Percentiles rank a stretch among this genome's conserved stretches.
These are phyloP conservation scores for Botia kubotai DNA, from an alignment of 2,797 vertebrate genomes.

Conservation along the genomic window DNA sequence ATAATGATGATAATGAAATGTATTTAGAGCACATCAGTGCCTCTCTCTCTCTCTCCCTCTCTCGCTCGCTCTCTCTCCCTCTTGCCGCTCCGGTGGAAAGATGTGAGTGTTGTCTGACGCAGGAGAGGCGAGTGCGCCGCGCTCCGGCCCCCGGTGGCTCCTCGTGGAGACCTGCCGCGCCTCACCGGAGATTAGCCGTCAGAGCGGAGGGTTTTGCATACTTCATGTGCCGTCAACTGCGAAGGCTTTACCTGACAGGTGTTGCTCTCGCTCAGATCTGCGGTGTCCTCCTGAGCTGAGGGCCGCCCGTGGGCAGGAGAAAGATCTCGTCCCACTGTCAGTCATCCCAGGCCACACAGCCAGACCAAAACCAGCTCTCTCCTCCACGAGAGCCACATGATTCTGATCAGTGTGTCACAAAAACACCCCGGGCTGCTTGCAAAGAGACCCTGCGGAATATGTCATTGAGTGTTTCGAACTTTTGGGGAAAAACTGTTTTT, in stretches of 20 bases:
- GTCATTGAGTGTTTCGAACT: conserved; percentile 45
- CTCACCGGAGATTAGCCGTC: conserved; percentile 76
- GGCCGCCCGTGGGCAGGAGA: conserved; percentile 54
- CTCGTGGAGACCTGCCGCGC: conserved; percentile 66
- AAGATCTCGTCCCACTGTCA: conserved; percentile 58
- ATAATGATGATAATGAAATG: conserved; percentile 85
- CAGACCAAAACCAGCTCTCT: conserved; percentile 60
- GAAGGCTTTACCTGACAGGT: conserved; percentile 80
- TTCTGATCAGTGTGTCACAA: conserved; percentile 70
- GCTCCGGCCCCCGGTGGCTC: conserved; percentile 61
- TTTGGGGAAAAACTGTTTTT: conserved; percentile 3
- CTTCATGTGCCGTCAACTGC: conserved; percentile 75
- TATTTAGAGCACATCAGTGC: conserved; percentile 79
- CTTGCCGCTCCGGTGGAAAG: conserved; percentile 58
- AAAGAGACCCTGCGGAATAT: conserved; percentile 48
- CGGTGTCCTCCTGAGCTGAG: conserved; percentile 57
- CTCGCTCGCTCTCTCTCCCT: conserved; percentile 1
- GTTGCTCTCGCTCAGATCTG: conserved; percentile 77
- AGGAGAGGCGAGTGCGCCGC: conserved; percentile 58
- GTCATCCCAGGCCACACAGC: conserved; percentile 53
- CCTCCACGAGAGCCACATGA: conserved; percentile 67
- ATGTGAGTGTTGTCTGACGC: conserved; percentile 48
- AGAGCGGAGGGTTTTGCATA: conserved; percentile 72
- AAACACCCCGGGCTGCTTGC: conserved; percentile 53
- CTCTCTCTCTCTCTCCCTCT: conserved; percentile 21